A percentile compares a stretch with the other conserved stretches of the same genome.
These are phyloP conservation scores for Thunnus thynnus DNA, from an alignment of 2,113 vertebrate genomes.

Conservation along the genomic window DNA sequence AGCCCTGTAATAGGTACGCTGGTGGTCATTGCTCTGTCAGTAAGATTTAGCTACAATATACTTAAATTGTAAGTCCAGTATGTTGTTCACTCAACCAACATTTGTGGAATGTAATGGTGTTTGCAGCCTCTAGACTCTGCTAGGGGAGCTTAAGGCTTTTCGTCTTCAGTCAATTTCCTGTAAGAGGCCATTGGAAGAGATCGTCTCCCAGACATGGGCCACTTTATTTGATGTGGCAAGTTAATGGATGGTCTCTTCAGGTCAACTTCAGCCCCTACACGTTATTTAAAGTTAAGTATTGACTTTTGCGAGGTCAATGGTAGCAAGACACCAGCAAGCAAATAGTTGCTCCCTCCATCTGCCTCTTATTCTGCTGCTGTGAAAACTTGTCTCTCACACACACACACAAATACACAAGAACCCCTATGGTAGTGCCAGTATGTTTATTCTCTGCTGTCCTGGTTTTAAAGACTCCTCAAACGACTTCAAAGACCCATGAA, in stretches of 20 bases:
- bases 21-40: no score
- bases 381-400: not conserved
- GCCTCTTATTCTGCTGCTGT: conserved; percentile 12
- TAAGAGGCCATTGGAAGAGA: conserved; percentile 14
- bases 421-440: not conserved
- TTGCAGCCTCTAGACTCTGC: conserved; percentile 17
- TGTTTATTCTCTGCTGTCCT: conserved; percentile 34
- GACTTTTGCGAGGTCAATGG: conserved; percentile 5
- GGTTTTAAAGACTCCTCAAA: conserved; percentile 57
- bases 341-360: conserved; percentile 15
- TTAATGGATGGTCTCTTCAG: conserved; percentile 52
- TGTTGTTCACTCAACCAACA: conserved; percentile 3
- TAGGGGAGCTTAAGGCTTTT: conserved; percentile 21
- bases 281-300: conserved; percentile 9
- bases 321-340: conserved; percentile 7
- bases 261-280: conserved; percentile 29
- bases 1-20: no score
- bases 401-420: conserved; percentile 1
- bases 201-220: conserved; percentile 25
- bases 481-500: conserved; percentile 50
- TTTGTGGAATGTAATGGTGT: conserved; percentile 17
- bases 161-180: conserved; percentile 40
- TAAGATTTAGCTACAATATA: not conserved
- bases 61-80: not conserved
- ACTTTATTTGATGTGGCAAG: conserved; percentile 47